Conservation (phyloP, 2,888 invertebrate genomes). For the Ametastegia equiseti region DNA sequence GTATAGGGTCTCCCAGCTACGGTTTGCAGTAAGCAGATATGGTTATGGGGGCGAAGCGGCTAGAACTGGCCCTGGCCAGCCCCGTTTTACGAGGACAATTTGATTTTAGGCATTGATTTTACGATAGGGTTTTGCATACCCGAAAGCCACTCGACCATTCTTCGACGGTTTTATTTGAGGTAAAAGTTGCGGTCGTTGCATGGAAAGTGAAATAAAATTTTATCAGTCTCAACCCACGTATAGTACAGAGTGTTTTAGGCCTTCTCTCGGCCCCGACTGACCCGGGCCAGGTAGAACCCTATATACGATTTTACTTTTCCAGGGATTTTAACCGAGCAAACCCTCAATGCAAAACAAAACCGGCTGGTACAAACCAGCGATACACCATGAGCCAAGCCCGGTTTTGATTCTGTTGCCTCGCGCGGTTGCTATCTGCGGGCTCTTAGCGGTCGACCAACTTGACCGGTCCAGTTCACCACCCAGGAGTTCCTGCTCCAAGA, state of each 20-base stretch:
- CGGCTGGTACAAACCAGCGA: not conserved
- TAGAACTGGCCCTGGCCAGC: constrained; percentile 1
- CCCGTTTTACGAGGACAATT: constrained; percentile 65
- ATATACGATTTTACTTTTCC: constrained; percentile 18
- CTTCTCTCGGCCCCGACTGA: not conserved
- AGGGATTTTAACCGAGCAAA: constrained; percentile 4
- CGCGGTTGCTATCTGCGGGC: constrained; percentile 41
- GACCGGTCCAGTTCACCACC: constrained; percentile 39
- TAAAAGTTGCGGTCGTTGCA: constrained; percentile 69
- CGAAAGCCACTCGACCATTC: constrained; percentile 48
- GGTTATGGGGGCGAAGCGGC: constrained; percentile 39
- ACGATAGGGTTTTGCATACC: constrained; percentile 66
- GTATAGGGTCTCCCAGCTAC: constrained; percentile 25
- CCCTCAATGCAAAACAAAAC: constrained; percentile 34
- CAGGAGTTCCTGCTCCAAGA: constrained; percentile 25
- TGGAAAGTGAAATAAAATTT: constrained; percentile 65
- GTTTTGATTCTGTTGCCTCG: constrained; percentile 40
- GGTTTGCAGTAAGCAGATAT: constrained; percentile 45
- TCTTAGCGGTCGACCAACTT: constrained; percentile 44
- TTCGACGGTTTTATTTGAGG: constrained; percentile 59
- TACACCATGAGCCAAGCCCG: not conserved
- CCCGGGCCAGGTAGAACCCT: constrained; percentile 3
- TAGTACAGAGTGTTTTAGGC: constrained; percentile 37
- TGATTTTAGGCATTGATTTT: constrained; percentile 65
- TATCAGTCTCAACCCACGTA: constrained; percentile 55